Base-by-base conservation (phyloP, 2,888 invertebrate species). In the Seladonia tumulorum region DNA sequence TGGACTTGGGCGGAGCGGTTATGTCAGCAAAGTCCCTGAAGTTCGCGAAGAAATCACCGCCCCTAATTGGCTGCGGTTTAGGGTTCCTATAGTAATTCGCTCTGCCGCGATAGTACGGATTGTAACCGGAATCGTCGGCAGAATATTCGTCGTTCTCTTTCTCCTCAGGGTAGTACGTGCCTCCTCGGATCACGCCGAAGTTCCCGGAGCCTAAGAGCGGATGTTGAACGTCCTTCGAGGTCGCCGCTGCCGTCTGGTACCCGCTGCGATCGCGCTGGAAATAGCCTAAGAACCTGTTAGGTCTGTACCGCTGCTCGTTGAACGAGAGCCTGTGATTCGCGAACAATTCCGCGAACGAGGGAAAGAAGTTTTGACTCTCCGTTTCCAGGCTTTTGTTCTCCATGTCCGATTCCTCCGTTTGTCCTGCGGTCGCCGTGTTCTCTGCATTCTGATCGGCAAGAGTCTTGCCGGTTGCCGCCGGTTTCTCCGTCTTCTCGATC, bases 21-120 rank as follows among this genome's bases (percentile, higher is more conserved):
- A 98, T 98, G 92, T 98, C 98, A 0, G 98, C 98, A 93, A 98
- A 98, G 94, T 98, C 98, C 92, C 98, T 96, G 95, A 98, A 98
- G 93, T 98, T 98, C 7, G 98, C 98, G 93, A 98, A 98, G 93
- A 98, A 98, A 92, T 98, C 98, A 82, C 97, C 95, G 5, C 94
- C 94, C 0, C 94, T 97, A 45, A 97, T 97, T 90, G 97, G 97
- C 76, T 97, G 97, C 7, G 97, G 97, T 92, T 97, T 96, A 0
- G 97, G 97, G 92, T 98, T 98, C 0, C 96, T 96, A 47, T 96
- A 95, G 88, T 96, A 96, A 0, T 97, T 96, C 0, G 97, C 97
- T 73, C 97, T 96, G 25, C 97, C 97, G 80, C 98, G 96, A 72
- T 96, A 96, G 90, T 96, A 96, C 88, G 96, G 97, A 87, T 95